Conservation (phyloP, 2,797 vertebrate genomes). For the Phoeniculus purpureus region DNA sequence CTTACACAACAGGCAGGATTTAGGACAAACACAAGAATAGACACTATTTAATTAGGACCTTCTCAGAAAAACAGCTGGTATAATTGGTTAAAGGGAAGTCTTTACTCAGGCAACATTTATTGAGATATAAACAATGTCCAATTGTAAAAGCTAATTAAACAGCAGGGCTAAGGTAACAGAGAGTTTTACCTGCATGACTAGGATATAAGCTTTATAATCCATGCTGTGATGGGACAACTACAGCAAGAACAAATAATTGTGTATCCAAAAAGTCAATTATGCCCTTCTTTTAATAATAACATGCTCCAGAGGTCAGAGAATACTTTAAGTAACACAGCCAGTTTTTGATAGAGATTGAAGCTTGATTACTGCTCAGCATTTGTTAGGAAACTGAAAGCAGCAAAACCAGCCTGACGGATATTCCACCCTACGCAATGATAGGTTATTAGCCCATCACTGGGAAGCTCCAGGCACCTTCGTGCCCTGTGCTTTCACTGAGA, state of each 20-base stretch:
- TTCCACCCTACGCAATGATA: neutral
- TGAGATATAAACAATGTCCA: conserved; percentile 57
- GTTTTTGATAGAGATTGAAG: neutral
- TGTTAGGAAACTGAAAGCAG: neutral
- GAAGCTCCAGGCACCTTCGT: neutral
- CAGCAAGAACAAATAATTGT: conserved; percentile 13
- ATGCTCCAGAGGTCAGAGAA: conserved; percentile 33
- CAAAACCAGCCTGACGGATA: neutral
- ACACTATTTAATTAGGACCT: conserved; percentile 45
- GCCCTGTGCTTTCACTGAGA: neutral
- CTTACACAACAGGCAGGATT: neutral
- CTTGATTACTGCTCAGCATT: neutral
- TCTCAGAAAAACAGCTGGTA: conserved; percentile 40
- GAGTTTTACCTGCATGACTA: conserved; percentile 30
- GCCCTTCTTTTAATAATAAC: conserved; percentile 21
- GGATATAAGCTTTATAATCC: conserved; percentile 48
- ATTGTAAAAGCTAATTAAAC: conserved; percentile 57
- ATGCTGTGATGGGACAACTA: conserved; percentile 19
- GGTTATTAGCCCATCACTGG: neutral
- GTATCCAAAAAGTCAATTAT: conserved; percentile 40
- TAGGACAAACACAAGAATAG: conserved; percentile 27
- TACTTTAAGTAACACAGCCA: neutral
- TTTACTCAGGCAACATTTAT: conserved; percentile 47
- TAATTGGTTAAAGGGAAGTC: conserved; percentile 44
- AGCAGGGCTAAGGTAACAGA: conserved; percentile 43